A percentile compares a stretch with the other conserved stretches of the same genome.
These are phyloP conservation scores for Neolamprologus fasciatus DNA, from an alignment of 2,113 vertebrate genomes.

Conservation along the genomic window DNA sequence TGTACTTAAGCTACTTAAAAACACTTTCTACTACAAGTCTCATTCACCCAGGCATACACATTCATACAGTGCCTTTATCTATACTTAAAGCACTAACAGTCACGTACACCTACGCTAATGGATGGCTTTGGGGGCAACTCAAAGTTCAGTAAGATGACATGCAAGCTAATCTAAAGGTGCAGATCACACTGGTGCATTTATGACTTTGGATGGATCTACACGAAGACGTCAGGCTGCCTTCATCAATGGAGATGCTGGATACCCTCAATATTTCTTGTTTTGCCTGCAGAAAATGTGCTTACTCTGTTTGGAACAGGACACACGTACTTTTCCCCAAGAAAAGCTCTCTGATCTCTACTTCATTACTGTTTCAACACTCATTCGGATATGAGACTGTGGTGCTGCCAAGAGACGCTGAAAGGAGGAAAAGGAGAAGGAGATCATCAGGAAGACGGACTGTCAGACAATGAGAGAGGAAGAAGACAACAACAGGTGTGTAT, in stretches of 20 bases:
- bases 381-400: not conserved
- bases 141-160: not conserved
- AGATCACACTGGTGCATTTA: not conserved
- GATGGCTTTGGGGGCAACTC: not conserved
- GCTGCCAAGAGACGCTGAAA: not conserved
- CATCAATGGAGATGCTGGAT: not conserved
- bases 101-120: not conserved
- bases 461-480: not conserved
- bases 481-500: not conserved
- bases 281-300: not conserved
- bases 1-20: not conserved
- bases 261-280: not conserved
- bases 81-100: not conserved
- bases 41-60: not conserved
- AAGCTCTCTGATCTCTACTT: not conserved
- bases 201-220: not conserved
- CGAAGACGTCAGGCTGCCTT: not conserved
- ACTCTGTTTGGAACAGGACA: not conserved
- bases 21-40: not conserved
- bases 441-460: not conserved
- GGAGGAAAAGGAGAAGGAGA: not conserved
- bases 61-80: not conserved
- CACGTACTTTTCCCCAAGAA: accelerated
- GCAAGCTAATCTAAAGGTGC: not conserved
- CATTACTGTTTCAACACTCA: not conserved